phyloP scores from a whole-genome alignment of 2,797 vertebrate genomes.

The Leontopithecus rosalia region DNA sequence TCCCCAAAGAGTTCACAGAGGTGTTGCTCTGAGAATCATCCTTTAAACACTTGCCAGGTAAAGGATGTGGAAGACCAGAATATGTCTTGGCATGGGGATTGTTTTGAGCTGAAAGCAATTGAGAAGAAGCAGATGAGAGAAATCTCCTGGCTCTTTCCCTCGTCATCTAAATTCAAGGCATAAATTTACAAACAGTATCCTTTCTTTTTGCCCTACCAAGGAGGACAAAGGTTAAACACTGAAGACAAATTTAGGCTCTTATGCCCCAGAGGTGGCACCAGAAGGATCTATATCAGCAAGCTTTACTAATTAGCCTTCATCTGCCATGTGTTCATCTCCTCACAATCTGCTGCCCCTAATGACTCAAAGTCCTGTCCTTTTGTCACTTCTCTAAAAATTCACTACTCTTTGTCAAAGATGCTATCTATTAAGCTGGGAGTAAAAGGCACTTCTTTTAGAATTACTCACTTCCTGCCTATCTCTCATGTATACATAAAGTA shows the following conservation, averaged over 20 bases:
- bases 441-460: neutral
- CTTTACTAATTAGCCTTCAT: neutral
- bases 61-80: neutral
- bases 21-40: neutral
- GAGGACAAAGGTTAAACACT: neutral
- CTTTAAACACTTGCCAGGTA: neutral
- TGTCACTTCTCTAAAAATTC: neutral
- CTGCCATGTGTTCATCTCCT: neutral
- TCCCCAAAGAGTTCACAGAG: neutral
- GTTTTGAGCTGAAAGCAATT: neutral
- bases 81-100: neutral
- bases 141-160: neutral
- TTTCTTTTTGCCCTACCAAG: neutral
- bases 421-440: neutral
- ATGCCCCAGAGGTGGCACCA: neutral
- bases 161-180: neutral
- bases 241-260: neutral
- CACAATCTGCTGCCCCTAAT: neutral
- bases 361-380: neutral
- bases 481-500: neutral
- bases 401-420: neutral
- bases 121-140: neutral
- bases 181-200: neutral
- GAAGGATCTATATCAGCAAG: neutral
- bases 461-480: neutral